These are phyloP conservation scores for Zaprionus lachaisei DNA, from an alignment of 1,140 invertebrate species.

Conservation along the genomic window DNA sequence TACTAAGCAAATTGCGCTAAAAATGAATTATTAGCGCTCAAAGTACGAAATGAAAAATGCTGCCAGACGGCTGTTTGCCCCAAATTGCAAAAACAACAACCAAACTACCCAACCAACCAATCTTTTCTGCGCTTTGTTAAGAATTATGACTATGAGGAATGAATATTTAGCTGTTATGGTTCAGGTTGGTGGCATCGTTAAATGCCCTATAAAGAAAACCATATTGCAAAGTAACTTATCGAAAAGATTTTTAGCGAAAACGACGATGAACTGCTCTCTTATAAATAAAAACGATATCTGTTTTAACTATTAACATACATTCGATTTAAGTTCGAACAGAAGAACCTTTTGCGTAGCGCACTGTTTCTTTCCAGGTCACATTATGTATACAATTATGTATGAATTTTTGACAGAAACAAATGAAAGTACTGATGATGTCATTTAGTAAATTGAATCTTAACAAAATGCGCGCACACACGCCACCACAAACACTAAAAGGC, in stretches of 20 bases:
- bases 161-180: constrained; percentile 51
- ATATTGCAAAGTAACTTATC: not conserved
- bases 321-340: not conserved
- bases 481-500: not conserved
- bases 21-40: constrained; percentile 79
- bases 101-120: constrained; percentile 32
- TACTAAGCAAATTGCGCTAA: constrained; percentile 74
- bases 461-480: constrained; percentile 23
- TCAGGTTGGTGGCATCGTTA: not conserved
- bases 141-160: constrained; percentile 72
- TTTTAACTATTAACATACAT: not conserved
- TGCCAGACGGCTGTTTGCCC: constrained; percentile 62
- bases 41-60: constrained; percentile 61
- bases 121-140: constrained; percentile 60
- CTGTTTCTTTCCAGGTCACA: constrained; percentile 7
- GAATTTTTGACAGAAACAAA: constrained; percentile 67
- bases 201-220: constrained; percentile 12
- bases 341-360: constrained; percentile 15
- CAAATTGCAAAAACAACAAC: constrained; percentile 62
- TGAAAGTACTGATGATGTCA: constrained; percentile 72
- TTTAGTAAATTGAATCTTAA: constrained; percentile 70
- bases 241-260: not conserved
- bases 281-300: not conserved
- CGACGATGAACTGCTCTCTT: not conserved
- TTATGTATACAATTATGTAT: constrained; percentile 16